Conservation (phyloP, 2,797 vertebrate species). For the Malurus leucopterus region DNA sequence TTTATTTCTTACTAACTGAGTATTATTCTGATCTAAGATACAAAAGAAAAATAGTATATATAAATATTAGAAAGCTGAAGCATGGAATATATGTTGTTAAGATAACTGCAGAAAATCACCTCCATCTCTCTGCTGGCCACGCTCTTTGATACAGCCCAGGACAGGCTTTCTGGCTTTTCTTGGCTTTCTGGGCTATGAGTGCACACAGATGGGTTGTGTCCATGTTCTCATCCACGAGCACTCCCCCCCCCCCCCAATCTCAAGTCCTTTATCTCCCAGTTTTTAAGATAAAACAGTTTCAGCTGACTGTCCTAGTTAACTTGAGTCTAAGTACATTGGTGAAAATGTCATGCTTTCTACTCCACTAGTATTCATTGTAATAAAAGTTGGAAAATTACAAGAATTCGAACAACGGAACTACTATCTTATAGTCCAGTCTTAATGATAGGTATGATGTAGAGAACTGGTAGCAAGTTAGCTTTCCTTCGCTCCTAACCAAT, state of each 20-base stretch:
- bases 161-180: no score
- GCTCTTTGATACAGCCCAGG: neutral
- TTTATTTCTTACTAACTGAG: neutral
- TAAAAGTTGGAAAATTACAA: neutral
- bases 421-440: neutral
- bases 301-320: neutral
- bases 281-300: neutral
- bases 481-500: neutral
- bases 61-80: neutral
- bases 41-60: neutral
- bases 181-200: neutral
- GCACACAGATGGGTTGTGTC: neutral
- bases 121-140: rapidly evolving
- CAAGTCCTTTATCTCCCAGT: neutral
- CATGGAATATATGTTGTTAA: neutral
- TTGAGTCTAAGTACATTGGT: neutral
- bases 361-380: neutral
- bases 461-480: neutral
- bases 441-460: neutral
- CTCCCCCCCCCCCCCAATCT: neutral
- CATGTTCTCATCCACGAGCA: neutral
- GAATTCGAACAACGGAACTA: neutral
- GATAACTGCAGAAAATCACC: neutral
- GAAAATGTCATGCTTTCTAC: neutral
- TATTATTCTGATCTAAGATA: neutral